Conservation (phyloP, 2,888 invertebrate genomes). For the Noctua comes region DNA sequence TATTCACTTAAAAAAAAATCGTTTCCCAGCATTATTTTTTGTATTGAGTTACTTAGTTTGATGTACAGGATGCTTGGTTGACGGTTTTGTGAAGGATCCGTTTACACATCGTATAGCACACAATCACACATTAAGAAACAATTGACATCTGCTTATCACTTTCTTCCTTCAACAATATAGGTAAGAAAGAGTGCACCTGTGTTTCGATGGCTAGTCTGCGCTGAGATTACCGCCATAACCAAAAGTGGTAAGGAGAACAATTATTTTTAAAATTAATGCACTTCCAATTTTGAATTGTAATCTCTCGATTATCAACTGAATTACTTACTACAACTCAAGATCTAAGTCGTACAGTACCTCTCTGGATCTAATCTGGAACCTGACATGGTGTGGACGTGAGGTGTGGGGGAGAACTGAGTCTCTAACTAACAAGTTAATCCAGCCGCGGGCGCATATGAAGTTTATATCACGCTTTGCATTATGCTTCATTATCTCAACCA, state of each 20-base stretch:
- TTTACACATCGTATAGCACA: not conserved
- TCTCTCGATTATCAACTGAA: not conserved
- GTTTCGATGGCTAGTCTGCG: not conserved
- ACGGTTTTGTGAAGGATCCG: too few species aligned
- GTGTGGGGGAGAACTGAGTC: constrained; percentile 57
- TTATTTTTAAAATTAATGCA: not conserved
- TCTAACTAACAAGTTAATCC: constrained; percentile 88
- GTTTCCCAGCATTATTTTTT: too few species aligned
- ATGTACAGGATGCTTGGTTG: too few species aligned
- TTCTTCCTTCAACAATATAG: not conserved
- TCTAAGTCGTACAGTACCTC: constrained; percentile 15
- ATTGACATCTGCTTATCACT: not conserved
- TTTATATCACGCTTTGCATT: constrained; percentile 88
- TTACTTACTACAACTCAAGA: constrained; percentile 5
- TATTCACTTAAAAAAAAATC: too few species aligned
- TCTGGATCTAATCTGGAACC: constrained; percentile 54
- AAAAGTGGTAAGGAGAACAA: not conserved
- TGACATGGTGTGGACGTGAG: constrained; percentile 67
- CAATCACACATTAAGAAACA: not conserved
- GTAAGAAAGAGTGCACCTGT: not conserved
- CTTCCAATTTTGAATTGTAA: not conserved
- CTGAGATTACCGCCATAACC: not conserved
- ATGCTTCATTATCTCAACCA: constrained; percentile 87
- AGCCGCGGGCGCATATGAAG: constrained; percentile 84
- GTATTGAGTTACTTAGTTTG: too few species aligned